Evolutionary conservation across 2,797 vertebrate species (phyloP).

Genomic region (Uromys caudimaculatus): DNA sequence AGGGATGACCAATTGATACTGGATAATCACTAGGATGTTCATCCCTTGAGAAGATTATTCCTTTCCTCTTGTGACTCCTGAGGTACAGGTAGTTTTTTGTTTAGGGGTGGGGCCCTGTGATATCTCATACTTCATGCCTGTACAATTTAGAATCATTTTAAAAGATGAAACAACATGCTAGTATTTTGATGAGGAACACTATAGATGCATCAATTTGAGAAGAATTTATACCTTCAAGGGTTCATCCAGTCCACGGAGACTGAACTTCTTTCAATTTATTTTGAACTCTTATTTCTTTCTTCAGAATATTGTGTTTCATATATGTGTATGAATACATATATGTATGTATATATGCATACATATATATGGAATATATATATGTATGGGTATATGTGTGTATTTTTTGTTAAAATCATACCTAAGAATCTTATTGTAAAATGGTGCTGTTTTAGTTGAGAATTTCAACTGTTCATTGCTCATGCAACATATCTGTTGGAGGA

Average conservation of each 20-base stretch:
- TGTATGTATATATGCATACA: neutral
- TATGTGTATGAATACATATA: neutral
- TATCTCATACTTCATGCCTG: neutral
- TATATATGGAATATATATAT: neutral
- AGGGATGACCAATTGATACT: neutral
- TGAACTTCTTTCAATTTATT: accelerated
- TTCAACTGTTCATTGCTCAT: neutral
- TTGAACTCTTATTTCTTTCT: neutral
- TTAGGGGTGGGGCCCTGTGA: neutral
- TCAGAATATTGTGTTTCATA: neutral
- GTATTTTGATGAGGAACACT: neutral
- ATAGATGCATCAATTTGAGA: neutral
- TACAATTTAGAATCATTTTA: neutral
- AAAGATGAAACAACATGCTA: neutral
- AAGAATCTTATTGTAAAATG: neutral
- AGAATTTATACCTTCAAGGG: accelerated
- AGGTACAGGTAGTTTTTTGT: neutral
- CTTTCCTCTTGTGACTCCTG: neutral
- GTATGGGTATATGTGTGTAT: neutral
- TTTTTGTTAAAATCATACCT: neutral
- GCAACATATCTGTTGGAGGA: neutral
- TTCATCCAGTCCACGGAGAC: accelerated
- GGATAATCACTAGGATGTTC: neutral
- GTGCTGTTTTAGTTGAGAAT: neutral
- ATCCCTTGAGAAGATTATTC: neutral